Evolutionary conservation across 2,888 invertebrate species (phyloP).

Genomic region (Oligia strigilis): DNA sequence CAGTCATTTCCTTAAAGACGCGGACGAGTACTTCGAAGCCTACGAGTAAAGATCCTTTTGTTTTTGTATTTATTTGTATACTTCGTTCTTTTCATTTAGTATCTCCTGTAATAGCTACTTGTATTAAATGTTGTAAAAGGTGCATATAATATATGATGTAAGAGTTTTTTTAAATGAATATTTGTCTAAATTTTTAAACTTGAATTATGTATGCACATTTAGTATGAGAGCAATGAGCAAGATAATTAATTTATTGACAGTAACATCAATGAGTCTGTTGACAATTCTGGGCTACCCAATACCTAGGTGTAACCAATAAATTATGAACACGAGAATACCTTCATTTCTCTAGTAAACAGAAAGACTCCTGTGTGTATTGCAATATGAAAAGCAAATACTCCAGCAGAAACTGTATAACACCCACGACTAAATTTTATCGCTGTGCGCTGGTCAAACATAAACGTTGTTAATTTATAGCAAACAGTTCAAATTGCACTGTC

Average conservation of each 20-base stretch:
- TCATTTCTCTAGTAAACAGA: background rate
- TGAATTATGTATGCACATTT: background rate
- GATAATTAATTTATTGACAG: background rate
- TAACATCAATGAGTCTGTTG: background rate
- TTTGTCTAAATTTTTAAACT: background rate
- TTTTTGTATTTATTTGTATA: background rate
- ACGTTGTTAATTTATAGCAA: slow-evolving; percentile 78
- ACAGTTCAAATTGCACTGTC: slow-evolving; percentile 82
- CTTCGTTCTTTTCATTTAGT: too few relatives aligned
- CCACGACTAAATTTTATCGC: slow-evolving; percentile 44
- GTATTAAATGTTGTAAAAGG: too few relatives aligned
- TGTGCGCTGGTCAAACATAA: slow-evolving; percentile 74
- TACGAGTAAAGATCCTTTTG: background rate
- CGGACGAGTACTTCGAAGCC: background rate
- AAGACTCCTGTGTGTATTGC: background rate
- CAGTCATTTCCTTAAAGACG: background rate
- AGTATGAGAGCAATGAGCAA: background rate
- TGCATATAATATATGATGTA: background rate
- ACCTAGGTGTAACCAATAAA: background rate
- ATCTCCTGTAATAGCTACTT: too few relatives aligned
- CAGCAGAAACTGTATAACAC: slow-evolving; percentile 2
- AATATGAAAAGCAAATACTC: slow-evolving; percentile 30
- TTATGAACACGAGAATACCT: background rate
- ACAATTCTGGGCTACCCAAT: background rate
- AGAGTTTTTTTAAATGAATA: background rate